phyloP scores from a whole-genome alignment of 2,888 invertebrate genomes.

The Acanthosepion esculentum region DNA sequence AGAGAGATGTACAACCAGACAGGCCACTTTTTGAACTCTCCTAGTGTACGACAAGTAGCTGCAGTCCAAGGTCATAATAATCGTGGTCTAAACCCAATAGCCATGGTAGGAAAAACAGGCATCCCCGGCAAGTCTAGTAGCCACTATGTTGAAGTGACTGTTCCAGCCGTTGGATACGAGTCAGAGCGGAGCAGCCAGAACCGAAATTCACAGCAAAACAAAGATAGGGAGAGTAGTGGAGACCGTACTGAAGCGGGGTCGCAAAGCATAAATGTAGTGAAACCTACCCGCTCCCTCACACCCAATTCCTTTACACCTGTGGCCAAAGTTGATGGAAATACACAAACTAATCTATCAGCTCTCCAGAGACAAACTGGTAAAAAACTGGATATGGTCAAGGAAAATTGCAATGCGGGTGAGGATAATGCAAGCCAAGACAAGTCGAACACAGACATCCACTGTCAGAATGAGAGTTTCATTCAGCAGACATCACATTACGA shows the following conservation, averaged over 20 bases:
- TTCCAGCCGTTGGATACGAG: constrained; percentile 46
- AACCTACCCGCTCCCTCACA: constrained; percentile 63
- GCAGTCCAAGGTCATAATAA: constrained; percentile 41
- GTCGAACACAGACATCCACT: background rate
- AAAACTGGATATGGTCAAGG: constrained; percentile 60
- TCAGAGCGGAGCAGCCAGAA: constrained; percentile 52
- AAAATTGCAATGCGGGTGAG: constrained; percentile 53
- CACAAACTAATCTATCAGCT: constrained; percentile 67
- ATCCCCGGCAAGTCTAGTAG: constrained; percentile 43
- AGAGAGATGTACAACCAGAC: background rate
- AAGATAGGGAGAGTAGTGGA: constrained; percentile 47
- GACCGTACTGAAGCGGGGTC: constrained; percentile 52
- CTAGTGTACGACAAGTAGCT: constrained; percentile 43
- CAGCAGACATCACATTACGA: constrained; percentile 64
- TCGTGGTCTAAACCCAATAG: background rate
- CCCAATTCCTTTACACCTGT: constrained; percentile 56
- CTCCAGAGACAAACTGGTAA: constrained; percentile 61
- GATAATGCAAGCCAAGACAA: constrained; percentile 36
- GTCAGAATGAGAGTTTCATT: constrained; percentile 67
- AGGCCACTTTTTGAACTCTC: constrained; percentile 37
- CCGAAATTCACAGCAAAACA: constrained; percentile 50
- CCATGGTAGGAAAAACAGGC: constrained; percentile 46
- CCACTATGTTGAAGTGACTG: constrained; percentile 48
- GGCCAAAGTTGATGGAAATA: constrained; percentile 64
- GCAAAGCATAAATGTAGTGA: constrained; percentile 68